Evolutionary conservation across 2,888 invertebrate genomes (phyloP).

Genomic region (Drosophila emarginata): DNA sequence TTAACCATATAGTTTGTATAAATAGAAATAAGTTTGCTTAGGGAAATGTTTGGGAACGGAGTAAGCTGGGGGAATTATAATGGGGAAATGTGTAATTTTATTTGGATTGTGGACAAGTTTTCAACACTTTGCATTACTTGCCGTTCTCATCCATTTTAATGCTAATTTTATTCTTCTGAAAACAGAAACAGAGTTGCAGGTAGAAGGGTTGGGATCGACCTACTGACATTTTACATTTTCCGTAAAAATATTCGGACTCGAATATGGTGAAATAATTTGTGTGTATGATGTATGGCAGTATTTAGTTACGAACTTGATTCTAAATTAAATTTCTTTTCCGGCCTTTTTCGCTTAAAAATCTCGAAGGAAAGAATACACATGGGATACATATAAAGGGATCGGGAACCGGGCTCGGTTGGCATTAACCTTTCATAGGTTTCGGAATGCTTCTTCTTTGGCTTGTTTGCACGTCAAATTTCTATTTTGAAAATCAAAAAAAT

Average conservation of each 20-base stretch:
- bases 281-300: background rate
- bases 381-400: background rate
- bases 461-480: background rate
- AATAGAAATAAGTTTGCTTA: background rate
- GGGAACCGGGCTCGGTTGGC: background rate
- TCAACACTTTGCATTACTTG: conserved; percentile 52
- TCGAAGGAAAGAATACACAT: background rate
- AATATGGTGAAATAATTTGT: background rate
- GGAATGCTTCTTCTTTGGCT: background rate
- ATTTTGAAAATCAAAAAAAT: background rate
- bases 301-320: background rate
- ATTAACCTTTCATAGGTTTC: background rate
- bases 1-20: background rate
- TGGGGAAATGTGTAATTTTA: background rate
- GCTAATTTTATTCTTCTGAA: conserved; percentile 46
- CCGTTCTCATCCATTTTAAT: conserved; percentile 67
- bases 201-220: conserved; percentile 7
- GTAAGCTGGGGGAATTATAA: background rate
- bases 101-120: background rate
- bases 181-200: conserved; percentile 18
- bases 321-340: background rate
- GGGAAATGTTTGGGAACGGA: background rate
- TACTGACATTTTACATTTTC: conserved; percentile 6
- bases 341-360: background rate
- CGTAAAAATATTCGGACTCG: background rate